These are phyloP conservation scores for Eudyptes chrysolophus DNA, from an alignment of 2,113 vertebrate species.

Conservation along the genomic window DNA sequence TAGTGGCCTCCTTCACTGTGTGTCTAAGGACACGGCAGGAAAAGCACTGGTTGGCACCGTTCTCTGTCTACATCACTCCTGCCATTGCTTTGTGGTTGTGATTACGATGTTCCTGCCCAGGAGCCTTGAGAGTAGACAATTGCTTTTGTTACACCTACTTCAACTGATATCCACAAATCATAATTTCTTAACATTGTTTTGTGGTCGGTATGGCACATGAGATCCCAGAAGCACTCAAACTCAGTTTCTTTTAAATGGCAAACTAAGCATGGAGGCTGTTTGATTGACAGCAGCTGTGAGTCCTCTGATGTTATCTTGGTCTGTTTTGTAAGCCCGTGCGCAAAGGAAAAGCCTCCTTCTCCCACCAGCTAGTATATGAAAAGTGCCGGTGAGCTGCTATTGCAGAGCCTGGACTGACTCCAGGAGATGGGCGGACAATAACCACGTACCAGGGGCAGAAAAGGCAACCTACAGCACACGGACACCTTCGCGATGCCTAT, in stretches of 20 bases:
- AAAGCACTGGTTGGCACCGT: accelerated
- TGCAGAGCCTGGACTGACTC: background rate
- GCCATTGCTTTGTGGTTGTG: background rate
- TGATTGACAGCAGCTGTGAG: background rate
- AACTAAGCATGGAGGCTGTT: background rate
- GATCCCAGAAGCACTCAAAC: background rate
- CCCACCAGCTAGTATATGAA: background rate
- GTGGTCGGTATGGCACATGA: background rate
- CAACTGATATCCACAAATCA: background rate
- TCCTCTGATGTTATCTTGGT: background rate
- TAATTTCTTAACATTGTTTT: background rate
- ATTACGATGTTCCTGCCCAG: background rate
- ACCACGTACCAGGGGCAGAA: accelerated
- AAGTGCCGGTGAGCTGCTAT: background rate
- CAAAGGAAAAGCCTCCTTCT: background rate
- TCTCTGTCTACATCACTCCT: background rate
- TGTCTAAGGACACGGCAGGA: background rate
- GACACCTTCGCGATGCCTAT: background rate
- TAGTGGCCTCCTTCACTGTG: background rate
- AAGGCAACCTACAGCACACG: background rate
- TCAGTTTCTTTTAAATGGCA: background rate
- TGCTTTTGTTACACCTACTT: background rate
- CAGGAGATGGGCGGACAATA: background rate
- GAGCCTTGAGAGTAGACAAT: background rate
- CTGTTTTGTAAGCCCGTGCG: accelerated